Base-by-base conservation (phyloP, 1,140 invertebrate species). In the Leptoteleia sp. region DNA sequence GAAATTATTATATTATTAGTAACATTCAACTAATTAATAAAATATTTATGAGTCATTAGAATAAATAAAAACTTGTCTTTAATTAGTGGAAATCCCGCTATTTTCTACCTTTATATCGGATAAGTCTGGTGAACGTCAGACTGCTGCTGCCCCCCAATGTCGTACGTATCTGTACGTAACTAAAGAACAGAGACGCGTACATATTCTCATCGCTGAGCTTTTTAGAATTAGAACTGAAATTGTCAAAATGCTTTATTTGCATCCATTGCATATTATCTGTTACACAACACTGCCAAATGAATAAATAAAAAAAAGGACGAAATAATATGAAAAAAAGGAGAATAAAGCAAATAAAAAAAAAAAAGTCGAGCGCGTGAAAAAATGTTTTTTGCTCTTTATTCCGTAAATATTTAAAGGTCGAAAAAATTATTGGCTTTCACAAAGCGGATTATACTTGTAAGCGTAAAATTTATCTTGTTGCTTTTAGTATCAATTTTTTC, bases 131-230 rank as follows among this genome's bases (percentile, higher is more conserved):
- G 52, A 65, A 62, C 47, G 65, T 9, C 40, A 61, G 55, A 47
- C 37, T 57, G 35, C 61, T 65, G 61, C 57, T 61, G 76, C 76
- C 64, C 76, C 25, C 68, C 62, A 35, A 55, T 43, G 48, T 64
- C 62, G 29, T 8, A 11, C 7, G 48, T 13, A 33, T 37, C 11
- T 35, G 17, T 67, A 40, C 38, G 37, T 31, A 45, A 11, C 1
- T 37, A 15, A 48, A 37, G 13, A 40, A 79, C 9, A 43, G 43
- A 61, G 68, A 43, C 1, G 22, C 22, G 22, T 25, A 25, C 22
- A 25, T 6, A 6, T 25, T n/a, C n/a, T n/a, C n/a, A n/a, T n/a
- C n/a, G n/a, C n/a, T n/a, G n/a, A n/a, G n/a, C n/a, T n/a, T n/a
- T n/a, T n/a, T n/a, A n/a, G n/a, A n/a, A n/a, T n/a, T n/a, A n/a